These are phyloP conservation scores for Xanthorhoe designata DNA, from an alignment of 2,888 invertebrate genomes.

Conservation along the genomic window DNA sequence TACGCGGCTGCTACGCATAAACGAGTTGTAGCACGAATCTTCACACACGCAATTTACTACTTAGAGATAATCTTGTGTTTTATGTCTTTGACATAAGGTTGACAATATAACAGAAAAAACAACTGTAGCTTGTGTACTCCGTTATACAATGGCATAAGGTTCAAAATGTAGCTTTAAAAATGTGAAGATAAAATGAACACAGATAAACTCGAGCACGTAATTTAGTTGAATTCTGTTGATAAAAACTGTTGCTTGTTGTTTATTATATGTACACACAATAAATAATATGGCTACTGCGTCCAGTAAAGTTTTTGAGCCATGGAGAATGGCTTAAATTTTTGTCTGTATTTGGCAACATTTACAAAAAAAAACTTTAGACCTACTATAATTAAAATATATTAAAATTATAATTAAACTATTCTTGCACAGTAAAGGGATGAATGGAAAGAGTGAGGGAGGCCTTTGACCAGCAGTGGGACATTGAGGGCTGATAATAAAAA, in stretches of 20 bases:
- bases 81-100: conserved; percentile 17
- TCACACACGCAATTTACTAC: conserved; percentile 33
- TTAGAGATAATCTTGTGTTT: conserved; percentile 4
- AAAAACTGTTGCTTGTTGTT: background rate
- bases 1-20: conserved; percentile 39
- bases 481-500: too few species aligned
- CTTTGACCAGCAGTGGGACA: too few species aligned
- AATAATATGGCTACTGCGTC: background rate
- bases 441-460: too few species aligned
- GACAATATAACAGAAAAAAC: background rate
- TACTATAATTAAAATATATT: too few species aligned
- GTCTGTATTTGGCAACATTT: too few species aligned
- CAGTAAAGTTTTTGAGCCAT: background rate
- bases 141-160: background rate
- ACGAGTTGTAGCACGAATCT: conserved; percentile 35
- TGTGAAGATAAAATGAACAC: background rate
- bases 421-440: too few species aligned
- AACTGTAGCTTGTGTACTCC: conserved; percentile 1
- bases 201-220: conserved; percentile 1
- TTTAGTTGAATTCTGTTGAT: conserved; percentile 4
- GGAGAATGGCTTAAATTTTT: too few species aligned
- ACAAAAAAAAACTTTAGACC: too few species aligned
- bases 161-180: background rate
- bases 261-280: background rate
- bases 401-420: too few species aligned